Evolutionary conservation across 2,113 vertebrate genomes (phyloP), one percentile per base, ranked within the genome.

Genomic region (Percopsis transmontana): DNA sequence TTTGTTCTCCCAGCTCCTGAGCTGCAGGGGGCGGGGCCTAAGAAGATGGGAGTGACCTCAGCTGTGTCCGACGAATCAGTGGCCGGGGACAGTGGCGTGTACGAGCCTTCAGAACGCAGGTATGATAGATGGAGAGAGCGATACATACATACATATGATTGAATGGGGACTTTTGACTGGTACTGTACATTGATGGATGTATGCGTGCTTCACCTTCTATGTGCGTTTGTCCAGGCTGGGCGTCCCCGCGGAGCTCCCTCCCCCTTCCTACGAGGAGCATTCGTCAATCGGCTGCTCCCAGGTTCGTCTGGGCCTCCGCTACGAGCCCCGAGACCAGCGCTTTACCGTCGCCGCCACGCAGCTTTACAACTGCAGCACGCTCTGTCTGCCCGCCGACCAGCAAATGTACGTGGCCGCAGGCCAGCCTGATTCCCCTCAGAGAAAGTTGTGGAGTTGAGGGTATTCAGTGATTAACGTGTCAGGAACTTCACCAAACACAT

Each of bases 51-150:
- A 21, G 97, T 99, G 68, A 96, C 95, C 0, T 97, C 96, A 0
- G 97, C 97, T 0, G 94, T 98, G 72, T 99, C 97, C 0, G 96
- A 98, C 16, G 97, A 99, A 72, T 99, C 97, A 0, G 97, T 99
- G 39, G 97, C 96, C 0, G 97, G 97, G 15, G 97, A 99, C 48
- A 99, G 97, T 4, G 97, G 97, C 0, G 97, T 99, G 3, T 99
- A 97, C 1, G 96, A 99, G 77, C 94, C 96, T 0, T 93, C 95
- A 0, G 93, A 94, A 15, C 94, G 93, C 88, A 95, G 94, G 97
- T 99, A 91, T 1, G 24, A 19, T n/a, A 14, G 42, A 45, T 45
- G 12, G 11, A 45, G 7, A 13, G 42, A 45, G 11, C 8, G 11
- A 45, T 45, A 45, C 2, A 45, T 45, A 3, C 15, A 45, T 33